Evolutionary conservation across 2,113 vertebrate genomes (phyloP), one percentile per base, ranked within the genome.

Genomic region (Eretmochelys imbricata): DNA sequence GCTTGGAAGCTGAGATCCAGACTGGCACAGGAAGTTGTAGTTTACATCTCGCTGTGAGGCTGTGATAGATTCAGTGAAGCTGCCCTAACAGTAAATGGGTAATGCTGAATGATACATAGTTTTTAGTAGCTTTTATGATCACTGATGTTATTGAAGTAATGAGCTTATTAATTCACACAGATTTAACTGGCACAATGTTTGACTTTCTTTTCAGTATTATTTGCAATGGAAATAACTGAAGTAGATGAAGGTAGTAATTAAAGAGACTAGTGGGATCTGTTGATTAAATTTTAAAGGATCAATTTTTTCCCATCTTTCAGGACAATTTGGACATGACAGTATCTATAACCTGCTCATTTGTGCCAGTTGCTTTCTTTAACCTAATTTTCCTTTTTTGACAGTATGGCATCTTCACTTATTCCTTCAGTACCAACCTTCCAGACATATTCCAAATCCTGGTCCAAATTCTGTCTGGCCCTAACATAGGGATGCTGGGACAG

Each of bases 101-200:
- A 85, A 90, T 59, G 10, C 12, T 91, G 50, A 90, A 89, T 50
- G 53, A 95, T 86, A 51, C 8, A 27, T 27, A 90, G 4, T 16
- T 95, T 93, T 95, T 95, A 62, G 53, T 84, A 16, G 5, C 6
- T 90, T 91, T 93, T 82, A 84, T 86, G 38, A 90, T 89, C 38
- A 90, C 29, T 85, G 59, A 51, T 80, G 7, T 0, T 85, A 50
- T 80, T 81, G 27, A 1, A 0, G 65, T 92, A 89, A 95, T 91
- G 25, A 46, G 6, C 12, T 89, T 59, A 88, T 90, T 94, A 82
- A 93, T 84, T 80, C 54, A 49, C 22, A 42, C 16, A 10, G 6
- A 59, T 85, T 82, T 89, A 94, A 91, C 8, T 5, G 54, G 22
- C 16, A 93, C 5, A 87, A 75, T 87, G 88, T 89, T 86, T 92